Evolutionary conservation across 2,888 invertebrate genomes (phyloP).

Genomic region (Ischnura elegans): DNA sequence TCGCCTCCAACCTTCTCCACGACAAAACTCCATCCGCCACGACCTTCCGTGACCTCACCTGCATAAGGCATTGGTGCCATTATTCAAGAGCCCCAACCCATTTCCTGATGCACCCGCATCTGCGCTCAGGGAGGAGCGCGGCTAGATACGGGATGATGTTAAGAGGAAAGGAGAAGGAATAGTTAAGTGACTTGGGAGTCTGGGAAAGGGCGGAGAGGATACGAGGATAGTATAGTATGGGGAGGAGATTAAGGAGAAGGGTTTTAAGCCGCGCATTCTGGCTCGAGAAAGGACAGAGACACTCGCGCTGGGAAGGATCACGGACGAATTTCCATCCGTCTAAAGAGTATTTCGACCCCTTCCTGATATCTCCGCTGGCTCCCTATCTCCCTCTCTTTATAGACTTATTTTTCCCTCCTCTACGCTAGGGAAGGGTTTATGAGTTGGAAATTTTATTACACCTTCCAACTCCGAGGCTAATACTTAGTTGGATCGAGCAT

Average conservation of each 20-base stretch:
- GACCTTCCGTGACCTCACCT: conserved; percentile 57
- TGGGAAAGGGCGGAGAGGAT: not conserved
- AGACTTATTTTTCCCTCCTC: no score
- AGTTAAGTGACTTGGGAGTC: not conserved
- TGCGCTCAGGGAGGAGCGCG: not conserved
- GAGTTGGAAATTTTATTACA: no score
- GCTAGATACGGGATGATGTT: not conserved
- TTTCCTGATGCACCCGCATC: conserved; percentile 62
- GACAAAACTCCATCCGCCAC: not conserved
- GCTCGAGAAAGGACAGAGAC: not conserved
- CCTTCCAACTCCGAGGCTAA: no score
- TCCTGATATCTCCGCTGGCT: no score
- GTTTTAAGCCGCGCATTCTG: conserved; percentile 3
- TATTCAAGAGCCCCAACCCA: conserved; percentile 24
- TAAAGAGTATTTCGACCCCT: not conserved
- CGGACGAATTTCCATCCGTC: not conserved
- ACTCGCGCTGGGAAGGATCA: no score
- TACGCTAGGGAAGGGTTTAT: no score
- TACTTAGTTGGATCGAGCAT: no score
- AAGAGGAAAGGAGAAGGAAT: not conserved
- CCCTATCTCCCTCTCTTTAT: no score
- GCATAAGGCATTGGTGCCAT: conserved; percentile 44
- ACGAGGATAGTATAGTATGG: not conserved
- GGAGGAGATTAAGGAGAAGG: not conserved
- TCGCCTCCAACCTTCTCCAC: no score